Percentiles rank a stretch among this genome's conserved stretches.
Conservation (phyloP, 2,888 invertebrate genomes). For the Neria commutata region DNA sequence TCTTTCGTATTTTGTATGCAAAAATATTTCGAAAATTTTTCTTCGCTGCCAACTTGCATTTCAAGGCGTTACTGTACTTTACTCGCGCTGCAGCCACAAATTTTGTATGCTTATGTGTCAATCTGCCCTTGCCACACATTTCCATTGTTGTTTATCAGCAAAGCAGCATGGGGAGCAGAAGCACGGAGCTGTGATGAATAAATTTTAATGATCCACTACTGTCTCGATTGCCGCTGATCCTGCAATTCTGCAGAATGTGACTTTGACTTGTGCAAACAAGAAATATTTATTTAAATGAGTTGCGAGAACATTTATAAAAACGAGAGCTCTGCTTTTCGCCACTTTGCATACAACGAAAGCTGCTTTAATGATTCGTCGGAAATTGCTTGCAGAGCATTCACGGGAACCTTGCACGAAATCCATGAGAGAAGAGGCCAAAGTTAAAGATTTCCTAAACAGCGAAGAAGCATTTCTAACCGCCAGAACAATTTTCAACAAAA, state of each 20-base stretch:
- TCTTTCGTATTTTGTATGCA: no score
- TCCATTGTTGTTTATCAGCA: constrained; percentile 13
- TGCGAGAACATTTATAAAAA: not conserved
- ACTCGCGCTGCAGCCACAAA: constrained; percentile 28
- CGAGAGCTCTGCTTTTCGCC: no score
- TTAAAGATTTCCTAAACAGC: no score
- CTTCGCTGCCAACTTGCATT: not conserved
- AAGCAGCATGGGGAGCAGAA: not conserved
- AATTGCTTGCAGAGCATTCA: no score
- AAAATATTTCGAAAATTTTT: constrained; percentile 25
- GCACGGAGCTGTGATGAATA: constrained; percentile 26
- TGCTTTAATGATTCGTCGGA: no score
- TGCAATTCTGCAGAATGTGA: not conserved
- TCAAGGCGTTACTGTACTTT: not conserved
- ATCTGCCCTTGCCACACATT: constrained; percentile 8
- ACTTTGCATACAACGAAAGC: no score
- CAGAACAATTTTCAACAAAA: no score
- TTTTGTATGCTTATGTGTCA: constrained; percentile 29
- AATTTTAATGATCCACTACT: constrained; percentile 45
- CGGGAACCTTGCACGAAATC: no score
- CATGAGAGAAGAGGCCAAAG: no score
- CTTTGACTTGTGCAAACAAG: not conserved
- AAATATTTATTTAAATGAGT: constrained; percentile 23
- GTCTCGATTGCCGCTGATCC: not conserved
- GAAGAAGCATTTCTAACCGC: no score